Conservation (phyloP, 1,140 invertebrate species). For the Drosophila tristis region DNA sequence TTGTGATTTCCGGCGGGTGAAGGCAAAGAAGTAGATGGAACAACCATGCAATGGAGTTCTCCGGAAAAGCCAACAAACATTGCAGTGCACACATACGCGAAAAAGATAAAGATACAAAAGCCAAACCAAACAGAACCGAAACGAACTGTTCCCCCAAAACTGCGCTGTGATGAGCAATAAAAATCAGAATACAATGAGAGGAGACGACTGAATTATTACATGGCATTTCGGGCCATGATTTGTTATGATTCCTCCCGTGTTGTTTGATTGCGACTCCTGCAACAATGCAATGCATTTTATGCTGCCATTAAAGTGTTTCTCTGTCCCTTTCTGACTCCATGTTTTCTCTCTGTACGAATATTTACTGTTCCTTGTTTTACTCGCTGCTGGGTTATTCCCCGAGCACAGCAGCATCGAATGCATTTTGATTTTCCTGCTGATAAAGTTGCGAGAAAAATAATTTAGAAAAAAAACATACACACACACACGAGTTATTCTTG, state of each 20-base stretch:
- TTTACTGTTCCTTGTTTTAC: not conserved
- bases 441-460: conserved; percentile 39
- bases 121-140: conserved; percentile 5
- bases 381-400: too few relatives aligned
- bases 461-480: conserved; percentile 19
- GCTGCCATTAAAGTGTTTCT: conserved; percentile 55
- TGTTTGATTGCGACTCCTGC: conserved; percentile 50
- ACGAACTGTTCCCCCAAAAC: not conserved
- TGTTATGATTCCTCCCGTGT: conserved; percentile 52
- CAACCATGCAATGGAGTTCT: conserved; percentile 19
- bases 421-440: conserved; percentile 37
- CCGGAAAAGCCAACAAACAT: conserved; percentile 16
- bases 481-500: conserved; percentile 32
- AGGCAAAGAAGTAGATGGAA: conserved; percentile 28
- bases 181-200: conserved; percentile 69
- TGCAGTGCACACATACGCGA: conserved; percentile 10
- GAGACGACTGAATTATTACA: conserved; percentile 67
- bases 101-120: conserved; percentile 24
- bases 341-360: too few relatives aligned
- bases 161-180: conserved; percentile 71
- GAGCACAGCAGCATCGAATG: conserved; percentile 2
- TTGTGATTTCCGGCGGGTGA: conserved; percentile 58
- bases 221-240: conserved; percentile 65
- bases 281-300: conserved; percentile 78
- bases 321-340: not conserved